Evolutionary conservation across 2,797 vertebrate genomes (phyloP), one percentile per base, ranked within the genome.

Genomic region (Gallinago solitaria): DNA sequence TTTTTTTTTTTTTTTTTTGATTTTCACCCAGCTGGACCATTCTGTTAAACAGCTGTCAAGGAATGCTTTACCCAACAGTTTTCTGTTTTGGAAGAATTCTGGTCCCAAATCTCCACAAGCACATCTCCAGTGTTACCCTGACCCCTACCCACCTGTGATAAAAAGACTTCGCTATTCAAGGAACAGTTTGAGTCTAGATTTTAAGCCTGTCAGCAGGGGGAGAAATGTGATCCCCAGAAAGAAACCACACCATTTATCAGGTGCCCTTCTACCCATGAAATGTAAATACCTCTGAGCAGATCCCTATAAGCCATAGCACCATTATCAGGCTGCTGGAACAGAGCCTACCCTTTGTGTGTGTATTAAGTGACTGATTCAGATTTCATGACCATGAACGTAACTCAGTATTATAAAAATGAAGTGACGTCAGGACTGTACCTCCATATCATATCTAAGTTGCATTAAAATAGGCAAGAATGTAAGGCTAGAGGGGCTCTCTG

Each of bases 1-100:
- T 11, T 91, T 39, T 60, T 75, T 43, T 11, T 91, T 39, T 60
- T 63, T 39, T 11, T 59, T 37, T 93, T 96, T 94, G 80, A 16
- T 90, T 96, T 96, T 68, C 50, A 71, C 47, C 41, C 90, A 96
- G 96, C 90, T 77, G 83, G 88, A 96, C 41, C n/a, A 10, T 82
- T 79, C 71, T 71, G n/a, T 57, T 95, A 68, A 92, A 69, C 69
- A 76, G 45, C 78, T 87, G 67, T 59, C 81, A 96, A 96, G 86
- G 77, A 96, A 90, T 41, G 50, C 83, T 87, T 93, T 71, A 54
- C 83, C 75, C 77, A 90, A 74, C 75, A 75, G 57, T 63, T 89
- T 90, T 87, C 56, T 63, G 2, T 16, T 87, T 74, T n/a, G 76
- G 85, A 95, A 68, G 75, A 82, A 76, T 39, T 73, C 84, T 84